Evolutionary conservation across 2,113 vertebrate species (phyloP).

Genomic region (Pitta sordida): DNA sequence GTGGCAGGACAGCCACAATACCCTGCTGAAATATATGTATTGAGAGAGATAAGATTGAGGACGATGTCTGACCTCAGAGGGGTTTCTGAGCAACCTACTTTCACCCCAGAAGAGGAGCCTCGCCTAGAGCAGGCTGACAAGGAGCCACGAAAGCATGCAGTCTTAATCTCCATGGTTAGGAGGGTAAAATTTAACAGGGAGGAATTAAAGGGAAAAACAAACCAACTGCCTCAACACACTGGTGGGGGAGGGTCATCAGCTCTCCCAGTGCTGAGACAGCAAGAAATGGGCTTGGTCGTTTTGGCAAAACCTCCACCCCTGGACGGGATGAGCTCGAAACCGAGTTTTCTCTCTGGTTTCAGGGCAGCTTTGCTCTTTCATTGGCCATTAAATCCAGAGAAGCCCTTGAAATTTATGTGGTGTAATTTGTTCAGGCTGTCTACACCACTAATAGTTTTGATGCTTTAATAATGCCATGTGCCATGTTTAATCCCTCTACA

Average conservation of each 20-base stretch:
- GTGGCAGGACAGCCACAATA: accelerated
- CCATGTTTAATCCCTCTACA: constrained; percentile 35
- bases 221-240: accelerated
- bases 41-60: background rate
- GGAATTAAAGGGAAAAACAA: background rate
- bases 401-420: constrained; percentile 29
- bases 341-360: background rate
- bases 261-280: background rate
- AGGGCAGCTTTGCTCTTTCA: background rate
- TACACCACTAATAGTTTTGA: constrained; percentile 55
- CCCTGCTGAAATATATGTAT: background rate
- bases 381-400: background rate
- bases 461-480: constrained; percentile 57
- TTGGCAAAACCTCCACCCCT: background rate
- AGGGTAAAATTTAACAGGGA: background rate
- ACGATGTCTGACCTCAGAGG: accelerated
- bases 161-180: accelerated
- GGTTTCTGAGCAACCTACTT: background rate
- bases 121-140: background rate
- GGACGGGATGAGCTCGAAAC: background rate
- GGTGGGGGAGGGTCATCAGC: accelerated
- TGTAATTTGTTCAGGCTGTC: constrained; percentile 50
- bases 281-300: background rate
- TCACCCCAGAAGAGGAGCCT: background rate
- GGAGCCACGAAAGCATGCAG: accelerated